Percentiles rank a stretch among this genome's conserved stretches.
phyloP scores from a whole-genome alignment of 2,888 invertebrate genomes.

The Drosophila borborema region DNA sequence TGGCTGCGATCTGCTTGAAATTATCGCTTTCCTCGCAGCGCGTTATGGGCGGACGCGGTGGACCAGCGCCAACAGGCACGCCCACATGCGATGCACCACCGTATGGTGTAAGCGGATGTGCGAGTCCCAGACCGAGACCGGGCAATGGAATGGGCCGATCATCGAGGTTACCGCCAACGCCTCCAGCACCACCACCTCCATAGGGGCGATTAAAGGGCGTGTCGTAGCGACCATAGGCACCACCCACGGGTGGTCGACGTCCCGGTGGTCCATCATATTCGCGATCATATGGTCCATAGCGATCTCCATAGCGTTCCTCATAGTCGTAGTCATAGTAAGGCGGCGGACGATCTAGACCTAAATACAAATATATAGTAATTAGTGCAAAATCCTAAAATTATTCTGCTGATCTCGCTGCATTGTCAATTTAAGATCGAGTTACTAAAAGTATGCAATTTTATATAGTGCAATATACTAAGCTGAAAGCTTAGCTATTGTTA shows the following conservation, averaged over 20 bases:
- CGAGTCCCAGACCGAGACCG: slow-evolving; percentile 68
- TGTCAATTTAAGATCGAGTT: neutral
- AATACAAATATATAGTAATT: neutral
- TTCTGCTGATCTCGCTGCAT: slow-evolving; percentile 26
- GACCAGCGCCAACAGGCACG: slow-evolving; percentile 81
- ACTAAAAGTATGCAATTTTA: slow-evolving; percentile 52
- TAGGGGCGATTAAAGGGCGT: slow-evolving; percentile 83
- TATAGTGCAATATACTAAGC: neutral
- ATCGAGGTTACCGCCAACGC: slow-evolving; percentile 52
- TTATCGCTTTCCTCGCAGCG: slow-evolving; percentile 93
- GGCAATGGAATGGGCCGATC: slow-evolving; percentile 78
- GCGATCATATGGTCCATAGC: slow-evolving; percentile 81
- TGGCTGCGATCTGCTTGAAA: slow-evolving; percentile 92
- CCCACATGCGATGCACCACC: slow-evolving; percentile 55
- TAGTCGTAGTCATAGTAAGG: slow-evolving; percentile 84
- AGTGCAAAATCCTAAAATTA: slow-evolving; percentile 7
- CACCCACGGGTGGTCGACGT: slow-evolving; percentile 68
- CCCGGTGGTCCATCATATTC: slow-evolving; percentile 82
- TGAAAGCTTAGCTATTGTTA: slow-evolving; percentile 37
- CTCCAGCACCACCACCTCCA: slow-evolving; percentile 58
- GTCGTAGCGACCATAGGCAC: slow-evolving; percentile 82
- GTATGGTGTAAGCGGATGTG: slow-evolving; percentile 71
- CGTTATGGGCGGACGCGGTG: slow-evolving; percentile 85
- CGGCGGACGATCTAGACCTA: slow-evolving; percentile 83
- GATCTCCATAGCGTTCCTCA: slow-evolving; percentile 83